A percentile compares a stretch with the other conserved stretches of the same genome.
Evolutionary conservation across 1,140 invertebrate genomes (phyloP).

Genomic region (Polyergus mexicanus): DNA sequence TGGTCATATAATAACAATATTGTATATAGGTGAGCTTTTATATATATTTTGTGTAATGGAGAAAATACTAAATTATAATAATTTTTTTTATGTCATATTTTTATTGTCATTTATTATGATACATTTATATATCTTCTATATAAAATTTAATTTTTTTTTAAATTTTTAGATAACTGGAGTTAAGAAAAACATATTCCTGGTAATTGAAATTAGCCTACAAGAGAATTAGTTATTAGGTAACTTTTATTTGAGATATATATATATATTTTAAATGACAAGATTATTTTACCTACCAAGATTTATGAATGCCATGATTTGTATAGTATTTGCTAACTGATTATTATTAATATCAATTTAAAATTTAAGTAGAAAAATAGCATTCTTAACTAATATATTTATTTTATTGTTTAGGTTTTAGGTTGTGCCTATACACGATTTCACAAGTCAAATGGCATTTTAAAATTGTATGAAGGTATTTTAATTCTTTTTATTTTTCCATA

Average conservation of each 20-base stretch:
- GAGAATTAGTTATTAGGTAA: not conserved
- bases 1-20: not conserved
- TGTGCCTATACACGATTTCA: too few relatives aligned
- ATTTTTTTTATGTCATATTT: not conserved
- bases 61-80: not conserved
- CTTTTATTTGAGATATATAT: not conserved
- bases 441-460: not conserved
- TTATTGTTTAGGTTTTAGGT: constrained; percentile 29
- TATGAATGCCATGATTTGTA: constrained; percentile 39
- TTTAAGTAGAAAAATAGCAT: not conserved
- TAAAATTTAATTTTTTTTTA: not conserved
- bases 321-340: constrained; percentile 52
- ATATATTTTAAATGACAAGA: not conserved
- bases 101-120: not conserved
- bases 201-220: not conserved
- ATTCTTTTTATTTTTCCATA: not conserved
- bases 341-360: not conserved
- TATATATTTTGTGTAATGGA: not conserved
- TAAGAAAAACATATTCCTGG: not conserved
- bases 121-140: not conserved
- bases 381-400: not conserved
- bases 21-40: constrained; percentile 32
- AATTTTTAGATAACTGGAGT: constrained; percentile 9
- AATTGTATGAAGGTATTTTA: not conserved
- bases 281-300: not conserved